Evolutionary conservation across 1,140 invertebrate species (phyloP), one percentile per base, ranked within the genome.

Genomic region (Pemphigus obesinymphae): DNA sequence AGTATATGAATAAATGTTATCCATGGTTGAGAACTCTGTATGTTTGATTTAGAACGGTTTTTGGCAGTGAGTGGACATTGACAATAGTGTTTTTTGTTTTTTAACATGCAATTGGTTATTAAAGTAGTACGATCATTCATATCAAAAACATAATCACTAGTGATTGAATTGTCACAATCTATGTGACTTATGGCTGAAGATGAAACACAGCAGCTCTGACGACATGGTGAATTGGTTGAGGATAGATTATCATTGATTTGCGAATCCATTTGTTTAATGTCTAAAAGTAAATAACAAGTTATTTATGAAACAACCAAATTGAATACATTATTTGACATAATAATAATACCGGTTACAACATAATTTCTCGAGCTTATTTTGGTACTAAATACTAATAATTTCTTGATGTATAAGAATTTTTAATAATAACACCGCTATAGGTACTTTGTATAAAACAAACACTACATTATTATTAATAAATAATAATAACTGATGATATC

Each of bases 1-100:
- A 58, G 63, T 80, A 80, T 80, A 43, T 80, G 76, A 45, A 61
- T 45, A 17, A 80, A 61, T 13, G 37, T 50, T 61, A 80, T 80
- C 76, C 53, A 63, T 20, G 53, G 55, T 40, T 63, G 34, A 29
- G 3, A 20, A 31, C 7, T 26, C 13, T 10, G 34, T 17, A 8
- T 15, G 8, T 61, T 61, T 61, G 23, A 17, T 40, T 78, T 61
- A 29, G 34, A 55, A 40, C 20, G 5, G n/a, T 26, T n/a, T 37
- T 34, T 17, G 7, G 23, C n/a, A 20, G n/a, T 40, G 23, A 40
- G n/a, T 26, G n/a, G 45, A 73, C 43, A 73, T 10, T 15, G 50
- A 55, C 34, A 55, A 6, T 37, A 15, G 8, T 23, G 15, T 29
- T 58, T 58, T 31, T 61, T 31, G 15, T 29, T 23, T 17, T 45